These are phyloP conservation scores for Amblyopsis rosae DNA, from an alignment of 2,113 vertebrate genomes.

Conservation along the genomic window DNA sequence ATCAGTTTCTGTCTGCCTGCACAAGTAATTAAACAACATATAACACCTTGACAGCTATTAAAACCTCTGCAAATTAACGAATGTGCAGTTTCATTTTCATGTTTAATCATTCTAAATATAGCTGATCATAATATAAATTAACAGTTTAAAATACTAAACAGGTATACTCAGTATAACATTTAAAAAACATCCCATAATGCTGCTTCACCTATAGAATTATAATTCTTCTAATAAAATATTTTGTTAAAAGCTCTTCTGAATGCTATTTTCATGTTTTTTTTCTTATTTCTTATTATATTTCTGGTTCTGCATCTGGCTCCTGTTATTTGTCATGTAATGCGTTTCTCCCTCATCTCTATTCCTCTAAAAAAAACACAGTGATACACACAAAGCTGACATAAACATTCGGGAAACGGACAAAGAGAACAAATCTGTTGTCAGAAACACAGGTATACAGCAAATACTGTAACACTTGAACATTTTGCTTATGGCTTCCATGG, in stretches of 20 bases:
- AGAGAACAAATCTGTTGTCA: constrained; percentile 4
- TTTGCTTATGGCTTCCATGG: too few species aligned
- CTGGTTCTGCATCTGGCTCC: background rate
- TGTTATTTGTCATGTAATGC: background rate
- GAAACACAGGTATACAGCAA: constrained; percentile 12
- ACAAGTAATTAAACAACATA: constrained; percentile 24
- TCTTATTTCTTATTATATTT: constrained; percentile 28
- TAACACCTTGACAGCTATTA: constrained; percentile 27
- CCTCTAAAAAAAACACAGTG: constrained; percentile 21
- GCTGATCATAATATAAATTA: constrained; percentile 62
- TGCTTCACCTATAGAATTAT: constrained; percentile 15
- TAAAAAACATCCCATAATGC: constrained; percentile 10
- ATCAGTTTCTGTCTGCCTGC: constrained; percentile 27
- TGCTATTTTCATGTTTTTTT: background rate
- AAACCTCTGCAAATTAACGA: constrained; percentile 53
- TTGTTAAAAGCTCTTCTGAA: constrained; percentile 11
- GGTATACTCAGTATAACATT: constrained; percentile 18
- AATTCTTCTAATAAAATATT: constrained; percentile 18
- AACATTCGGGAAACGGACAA: constrained; percentile 10
- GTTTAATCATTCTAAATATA: constrained; percentile 46
- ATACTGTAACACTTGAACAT: constrained; percentile 26
- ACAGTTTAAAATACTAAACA: constrained; percentile 19
- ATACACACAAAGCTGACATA: constrained; percentile 2
- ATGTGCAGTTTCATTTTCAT: constrained; percentile 40
- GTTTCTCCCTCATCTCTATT: constrained; percentile 13